A percentile compares a stretch with the other conserved stretches of the same genome.
Evolutionary conservation across 2,888 invertebrate species (phyloP).

Genomic region (Epinotia bilunana): DNA sequence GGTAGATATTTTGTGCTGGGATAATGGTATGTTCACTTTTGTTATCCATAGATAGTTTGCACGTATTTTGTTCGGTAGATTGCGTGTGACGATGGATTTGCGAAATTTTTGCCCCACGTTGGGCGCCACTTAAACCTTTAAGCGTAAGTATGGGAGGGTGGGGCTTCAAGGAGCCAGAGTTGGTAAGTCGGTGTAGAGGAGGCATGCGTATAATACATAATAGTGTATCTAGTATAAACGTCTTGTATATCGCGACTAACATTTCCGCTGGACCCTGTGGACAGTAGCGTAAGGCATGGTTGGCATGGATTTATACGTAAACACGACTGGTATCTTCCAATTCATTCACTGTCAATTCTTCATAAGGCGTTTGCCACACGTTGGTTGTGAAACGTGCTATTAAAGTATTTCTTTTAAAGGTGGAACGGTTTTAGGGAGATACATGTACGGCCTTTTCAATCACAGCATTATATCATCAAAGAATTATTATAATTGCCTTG

Average conservation of each 20-base stretch:
- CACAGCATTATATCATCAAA: neutral
- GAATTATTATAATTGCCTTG: neutral
- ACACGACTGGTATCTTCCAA: constrained; percentile 69
- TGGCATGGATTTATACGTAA: constrained; percentile 78
- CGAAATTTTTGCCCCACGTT: constrained; percentile 56
- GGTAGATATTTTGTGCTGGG: constrained; percentile 68
- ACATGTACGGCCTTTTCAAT: constrained; percentile 15
- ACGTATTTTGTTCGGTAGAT: constrained; percentile 55
- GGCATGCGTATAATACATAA: constrained; percentile 60
- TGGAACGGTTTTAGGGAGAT: constrained; percentile 28
- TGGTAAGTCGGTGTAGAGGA: constrained; percentile 60
- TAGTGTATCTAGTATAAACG: constrained; percentile 55
- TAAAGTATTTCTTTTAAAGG: constrained; percentile 65
- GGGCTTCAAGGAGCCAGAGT: constrained; percentile 52
- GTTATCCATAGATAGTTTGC: constrained; percentile 48
- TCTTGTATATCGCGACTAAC: constrained; percentile 63
- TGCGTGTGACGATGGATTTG: constrained; percentile 55
- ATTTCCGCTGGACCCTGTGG: constrained; percentile 44
- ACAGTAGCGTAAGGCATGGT: constrained; percentile 63
- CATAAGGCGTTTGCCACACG: constrained; percentile 78
- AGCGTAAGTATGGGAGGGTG: constrained; percentile 52
- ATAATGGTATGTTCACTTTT: constrained; percentile 53
- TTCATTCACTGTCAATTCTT: constrained; percentile 78
- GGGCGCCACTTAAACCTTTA: constrained; percentile 57
- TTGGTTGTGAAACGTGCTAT: constrained; percentile 83